Evolutionary conservation across 2,797 vertebrate species (phyloP).

Genomic region (Ctenopoma kingsleyae): DNA sequence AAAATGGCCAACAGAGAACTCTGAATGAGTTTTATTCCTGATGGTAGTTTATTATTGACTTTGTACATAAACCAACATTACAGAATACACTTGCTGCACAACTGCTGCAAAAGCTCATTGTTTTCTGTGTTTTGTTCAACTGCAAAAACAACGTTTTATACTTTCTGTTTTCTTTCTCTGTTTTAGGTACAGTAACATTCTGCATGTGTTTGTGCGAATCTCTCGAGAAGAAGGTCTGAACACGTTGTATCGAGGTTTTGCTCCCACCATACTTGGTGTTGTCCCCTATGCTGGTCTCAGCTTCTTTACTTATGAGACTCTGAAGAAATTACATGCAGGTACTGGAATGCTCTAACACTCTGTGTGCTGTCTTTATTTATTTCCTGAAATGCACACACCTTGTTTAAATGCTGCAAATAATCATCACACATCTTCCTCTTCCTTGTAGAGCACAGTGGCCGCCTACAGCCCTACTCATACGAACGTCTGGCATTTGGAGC

Average conservation of each 20-base stretch:
- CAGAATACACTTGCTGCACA: background rate
- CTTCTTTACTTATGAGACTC: conserved; percentile 96
- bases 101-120: background rate
- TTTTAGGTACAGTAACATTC: conserved; percentile 95
- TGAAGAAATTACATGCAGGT: conserved; percentile 96
- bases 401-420: background rate
- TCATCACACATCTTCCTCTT: background rate
- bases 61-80: no score
- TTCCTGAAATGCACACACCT: background rate
- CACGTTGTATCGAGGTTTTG: conserved; percentile 93
- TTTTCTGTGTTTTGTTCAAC: background rate
- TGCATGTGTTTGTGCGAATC: conserved; percentile 95
- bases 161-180: background rate
- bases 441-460: conserved; percentile 87
- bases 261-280: conserved; percentile 94
- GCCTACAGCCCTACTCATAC: conserved; percentile 87
- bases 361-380: background rate
- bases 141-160: background rate
- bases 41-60: no score
- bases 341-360: conserved; percentile 13
- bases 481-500: conserved; percentile 94
- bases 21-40: no score
- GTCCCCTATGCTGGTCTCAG: conserved; percentile 96
- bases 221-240: conserved; percentile 94
- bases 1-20: no score